Percentiles rank a stretch among this genome's conserved stretches.
These are phyloP conservation scores for Uloborus diversus DNA, from an alignment of 1,140 invertebrate species.

Conservation along the genomic window DNA sequence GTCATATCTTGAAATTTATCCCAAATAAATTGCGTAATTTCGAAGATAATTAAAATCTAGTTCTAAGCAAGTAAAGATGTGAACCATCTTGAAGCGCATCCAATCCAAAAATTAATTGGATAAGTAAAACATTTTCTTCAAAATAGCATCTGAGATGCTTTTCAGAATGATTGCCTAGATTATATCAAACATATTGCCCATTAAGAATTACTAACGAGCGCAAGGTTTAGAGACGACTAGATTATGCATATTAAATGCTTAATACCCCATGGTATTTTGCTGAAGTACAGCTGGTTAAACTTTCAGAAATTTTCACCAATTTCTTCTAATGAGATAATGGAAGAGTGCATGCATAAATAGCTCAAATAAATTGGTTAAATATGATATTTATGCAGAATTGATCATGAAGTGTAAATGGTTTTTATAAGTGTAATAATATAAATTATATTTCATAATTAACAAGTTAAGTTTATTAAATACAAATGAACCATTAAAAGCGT, in stretches of 20 bases:
- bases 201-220: slow-evolving; percentile 3
- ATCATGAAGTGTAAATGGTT: too few relatives aligned
- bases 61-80: too few relatives aligned
- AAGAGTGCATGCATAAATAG: not conserved
- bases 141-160: not conserved
- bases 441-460: too few relatives aligned
- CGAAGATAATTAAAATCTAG: too few relatives aligned
- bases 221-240: not conserved
- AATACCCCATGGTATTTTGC: not conserved
- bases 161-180: not conserved
- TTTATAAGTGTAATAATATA: too few relatives aligned
- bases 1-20: too few relatives aligned
- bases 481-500: too few relatives aligned
- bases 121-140: not conserved
- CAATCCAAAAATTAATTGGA: slow-evolving; percentile 2
- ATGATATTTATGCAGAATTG: too few relatives aligned
- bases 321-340: not conserved
- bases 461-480: too few relatives aligned
- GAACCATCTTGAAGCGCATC: too few relatives aligned
- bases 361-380: too few relatives aligned
- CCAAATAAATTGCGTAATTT: too few relatives aligned
- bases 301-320: not conserved
- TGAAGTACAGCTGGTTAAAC: not conserved
- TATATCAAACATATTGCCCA: not conserved
- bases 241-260: not conserved